phyloP scores from a whole-genome alignment of 2,888 invertebrate species.

The Cactoblastis cactorum region DNA sequence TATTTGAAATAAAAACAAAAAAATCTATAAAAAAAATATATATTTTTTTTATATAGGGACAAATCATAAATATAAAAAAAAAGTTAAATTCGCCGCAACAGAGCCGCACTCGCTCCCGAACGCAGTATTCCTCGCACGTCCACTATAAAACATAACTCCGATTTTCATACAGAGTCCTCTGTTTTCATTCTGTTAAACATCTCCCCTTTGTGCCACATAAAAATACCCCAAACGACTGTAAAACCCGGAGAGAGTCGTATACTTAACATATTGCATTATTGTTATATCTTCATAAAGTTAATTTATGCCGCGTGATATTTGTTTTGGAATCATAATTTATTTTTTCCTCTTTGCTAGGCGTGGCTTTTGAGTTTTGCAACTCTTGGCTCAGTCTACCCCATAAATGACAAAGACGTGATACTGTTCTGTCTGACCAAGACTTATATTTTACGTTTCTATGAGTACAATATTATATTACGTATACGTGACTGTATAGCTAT shows the following conservation, averaged over 20 bases:
- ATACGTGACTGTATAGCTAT: too few species aligned
- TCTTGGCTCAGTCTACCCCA: too few species aligned
- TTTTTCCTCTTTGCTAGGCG: too few species aligned
- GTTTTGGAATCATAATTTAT: not conserved
- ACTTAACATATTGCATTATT: conserved; percentile 31
- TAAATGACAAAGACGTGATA: too few species aligned
- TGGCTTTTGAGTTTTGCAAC: too few species aligned
- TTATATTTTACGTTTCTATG: too few species aligned
- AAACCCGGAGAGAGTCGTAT: conserved; percentile 35
- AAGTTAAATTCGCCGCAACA: conserved; percentile 29
- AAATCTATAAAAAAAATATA: too few species aligned
- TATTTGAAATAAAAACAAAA: too few species aligned
- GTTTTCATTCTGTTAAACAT: conserved; percentile 60
- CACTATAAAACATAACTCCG: conserved; percentile 74
- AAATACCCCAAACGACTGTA: conserved; percentile 57
- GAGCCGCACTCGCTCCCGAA: conserved; percentile 36
- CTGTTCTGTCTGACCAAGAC: too few species aligned
- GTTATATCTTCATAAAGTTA: conserved; percentile 24
- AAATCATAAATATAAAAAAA: too few species aligned
- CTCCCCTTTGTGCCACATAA: conserved; percentile 50
- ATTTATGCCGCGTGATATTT: not conserved
- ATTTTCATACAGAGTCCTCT: conserved; percentile 66
- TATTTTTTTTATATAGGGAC: too few species aligned
- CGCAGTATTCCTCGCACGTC: conserved; percentile 69
- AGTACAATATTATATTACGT: too few species aligned